phyloP scores from a whole-genome alignment of 2,888 invertebrate genomes.

The Latrodectus elegans region DNA sequence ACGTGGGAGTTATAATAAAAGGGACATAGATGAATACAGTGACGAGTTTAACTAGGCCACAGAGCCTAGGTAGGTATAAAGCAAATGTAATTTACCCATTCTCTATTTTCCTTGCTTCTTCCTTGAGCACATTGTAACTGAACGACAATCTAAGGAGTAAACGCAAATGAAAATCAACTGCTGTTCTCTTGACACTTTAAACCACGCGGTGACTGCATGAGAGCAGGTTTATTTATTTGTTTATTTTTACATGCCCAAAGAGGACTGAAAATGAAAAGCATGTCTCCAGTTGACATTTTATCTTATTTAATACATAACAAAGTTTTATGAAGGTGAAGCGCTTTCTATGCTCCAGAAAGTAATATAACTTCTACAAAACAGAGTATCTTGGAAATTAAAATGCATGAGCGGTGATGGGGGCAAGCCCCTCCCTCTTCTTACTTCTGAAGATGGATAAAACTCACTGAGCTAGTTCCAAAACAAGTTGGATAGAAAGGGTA shows the following conservation, averaged over 20 bases:
- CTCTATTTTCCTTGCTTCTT: slow-evolving; percentile 11
- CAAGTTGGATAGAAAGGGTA: slow-evolving; percentile 5
- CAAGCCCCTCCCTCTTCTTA: not conserved
- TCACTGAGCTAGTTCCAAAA: slow-evolving; percentile 11
- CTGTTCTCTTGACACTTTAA: slow-evolving; percentile 62
- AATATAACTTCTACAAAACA: slow-evolving; percentile 36
- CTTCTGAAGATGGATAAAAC: slow-evolving; percentile 25
- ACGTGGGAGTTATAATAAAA: slow-evolving; percentile 44
- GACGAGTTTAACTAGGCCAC: slow-evolving; percentile 40
- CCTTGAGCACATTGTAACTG: slow-evolving; percentile 11
- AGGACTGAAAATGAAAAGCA: slow-evolving; percentile 57
- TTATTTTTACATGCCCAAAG: slow-evolving; percentile 43
- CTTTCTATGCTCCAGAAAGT: not conserved
- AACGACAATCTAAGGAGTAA: slow-evolving; percentile 35
- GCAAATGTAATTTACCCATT: slow-evolving; percentile 41
- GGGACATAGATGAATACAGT: slow-evolving; percentile 34
- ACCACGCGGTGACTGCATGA: slow-evolving; percentile 30
- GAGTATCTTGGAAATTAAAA: slow-evolving; percentile 54
- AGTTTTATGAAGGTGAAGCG: slow-evolving; percentile 57
- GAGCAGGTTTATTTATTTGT: slow-evolving; percentile 49
- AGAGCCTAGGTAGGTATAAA: slow-evolving; percentile 24
- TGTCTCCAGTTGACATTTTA: slow-evolving; percentile 62
- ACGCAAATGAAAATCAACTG: slow-evolving; percentile 67
- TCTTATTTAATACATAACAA: slow-evolving; percentile 66
- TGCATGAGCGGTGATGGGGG: slow-evolving; percentile 35